These are phyloP conservation scores for Cantharis nigra DNA, from an alignment of 2,888 invertebrate genomes.

Conservation along the genomic window DNA sequence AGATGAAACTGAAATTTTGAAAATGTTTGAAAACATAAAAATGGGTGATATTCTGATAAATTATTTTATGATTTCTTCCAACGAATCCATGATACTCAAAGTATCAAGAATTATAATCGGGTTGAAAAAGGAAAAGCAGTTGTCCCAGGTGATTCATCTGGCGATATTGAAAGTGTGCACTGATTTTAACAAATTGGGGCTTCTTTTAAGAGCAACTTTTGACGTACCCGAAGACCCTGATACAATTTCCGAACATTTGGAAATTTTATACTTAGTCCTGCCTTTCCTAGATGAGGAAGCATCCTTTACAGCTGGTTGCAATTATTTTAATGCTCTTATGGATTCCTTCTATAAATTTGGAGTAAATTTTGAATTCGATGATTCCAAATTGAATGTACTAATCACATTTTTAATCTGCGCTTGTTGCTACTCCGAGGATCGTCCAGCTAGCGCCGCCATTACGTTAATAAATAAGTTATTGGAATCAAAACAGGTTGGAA, in stretches of 20 bases:
- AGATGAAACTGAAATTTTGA: background rate
- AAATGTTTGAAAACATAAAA: background rate
- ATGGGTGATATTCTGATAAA: background rate
- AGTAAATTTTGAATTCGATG: background rate
- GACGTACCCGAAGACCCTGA: background rate
- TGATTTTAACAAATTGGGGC: background rate
- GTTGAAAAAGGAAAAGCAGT: background rate
- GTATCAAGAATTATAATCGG: background rate
- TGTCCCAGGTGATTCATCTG: background rate
- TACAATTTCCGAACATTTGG: background rate
- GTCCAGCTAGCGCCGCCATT: background rate
- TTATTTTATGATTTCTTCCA: background rate
- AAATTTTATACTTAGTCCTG: background rate
- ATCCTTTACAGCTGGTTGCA: background rate
- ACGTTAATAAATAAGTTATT: background rate
- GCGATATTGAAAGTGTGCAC: background rate
- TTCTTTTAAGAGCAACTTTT: background rate
- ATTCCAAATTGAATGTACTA: background rate
- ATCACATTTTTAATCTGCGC: background rate
- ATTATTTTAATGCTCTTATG: background rate
- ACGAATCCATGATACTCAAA: background rate
- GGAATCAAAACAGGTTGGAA: background rate
- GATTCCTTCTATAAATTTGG: background rate
- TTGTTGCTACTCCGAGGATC: background rate
- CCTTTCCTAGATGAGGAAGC: background rate